phyloP scores from a whole-genome alignment of 1,140 invertebrate species.

The Zaprionus vittiger region DNA sequence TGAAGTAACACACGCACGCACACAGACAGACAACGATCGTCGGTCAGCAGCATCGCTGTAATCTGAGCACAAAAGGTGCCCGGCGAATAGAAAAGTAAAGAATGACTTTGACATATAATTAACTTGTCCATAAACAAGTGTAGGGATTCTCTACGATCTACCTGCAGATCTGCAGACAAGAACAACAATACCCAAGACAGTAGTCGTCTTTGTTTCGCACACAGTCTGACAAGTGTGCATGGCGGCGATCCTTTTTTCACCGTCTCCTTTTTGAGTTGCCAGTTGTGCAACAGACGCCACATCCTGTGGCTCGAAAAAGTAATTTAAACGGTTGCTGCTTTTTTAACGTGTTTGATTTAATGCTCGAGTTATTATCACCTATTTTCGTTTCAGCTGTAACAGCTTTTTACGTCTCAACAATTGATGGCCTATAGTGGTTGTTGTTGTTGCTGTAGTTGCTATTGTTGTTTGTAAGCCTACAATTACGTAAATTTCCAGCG shows the following conservation, averaged over 20 bases:
- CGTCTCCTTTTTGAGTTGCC: neutral
- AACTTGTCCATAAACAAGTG: constrained; percentile 21
- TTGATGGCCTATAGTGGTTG: constrained; percentile 8
- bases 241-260: constrained; percentile 3
- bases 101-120: neutral
- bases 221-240: neutral
- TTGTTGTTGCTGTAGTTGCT: constrained; percentile 2
- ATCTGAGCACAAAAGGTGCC: constrained; percentile 8
- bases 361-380: constrained; percentile 24
- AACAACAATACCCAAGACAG: constrained; percentile 9
- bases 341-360: constrained; percentile 31
- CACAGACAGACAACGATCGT: constrained; percentile 10
- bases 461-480: constrained; percentile 6
- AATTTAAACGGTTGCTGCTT: constrained; percentile 14
- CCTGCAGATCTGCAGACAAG: constrained; percentile 21
- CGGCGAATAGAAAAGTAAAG: neutral
- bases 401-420: constrained; percentile 18
- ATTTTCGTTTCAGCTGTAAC: constrained; percentile 32
- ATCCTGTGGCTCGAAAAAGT: neutral
- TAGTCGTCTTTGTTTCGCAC: constrained; percentile 3
- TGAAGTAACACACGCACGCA: constrained; percentile 56
- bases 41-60: constrained; percentile 14
- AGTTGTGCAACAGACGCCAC: neutral
- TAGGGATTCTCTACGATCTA: neutral
- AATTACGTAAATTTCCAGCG: constrained; percentile 40